These are phyloP conservation scores for Drosophila tsacasi DNA, from an alignment of 1,140 invertebrate species.

Conservation along the genomic window DNA sequence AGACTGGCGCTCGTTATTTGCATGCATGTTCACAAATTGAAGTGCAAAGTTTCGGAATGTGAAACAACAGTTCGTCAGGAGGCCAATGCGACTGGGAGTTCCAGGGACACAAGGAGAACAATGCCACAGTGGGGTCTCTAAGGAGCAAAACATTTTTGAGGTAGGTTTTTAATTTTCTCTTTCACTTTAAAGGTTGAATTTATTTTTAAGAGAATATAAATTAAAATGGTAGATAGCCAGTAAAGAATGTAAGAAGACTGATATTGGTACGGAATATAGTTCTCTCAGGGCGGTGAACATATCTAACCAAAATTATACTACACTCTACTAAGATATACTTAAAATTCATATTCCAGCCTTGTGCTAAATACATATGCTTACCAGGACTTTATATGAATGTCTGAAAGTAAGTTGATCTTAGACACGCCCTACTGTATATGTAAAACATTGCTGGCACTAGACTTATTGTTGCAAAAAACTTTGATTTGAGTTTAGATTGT, in stretches of 20 bases:
- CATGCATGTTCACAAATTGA: constrained; percentile 74
- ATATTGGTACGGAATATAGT: not conserved
- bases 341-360: too few relatives aligned
- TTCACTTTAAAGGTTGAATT: fast-evolving
- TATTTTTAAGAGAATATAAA: not conserved
- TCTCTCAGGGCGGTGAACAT: not conserved
- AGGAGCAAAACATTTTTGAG: too few relatives aligned
- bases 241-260: not conserved
- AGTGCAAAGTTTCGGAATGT: constrained; percentile 74
- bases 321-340: not conserved
- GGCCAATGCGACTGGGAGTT: constrained; percentile 11
- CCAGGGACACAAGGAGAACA: constrained; percentile 7
- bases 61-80: constrained; percentile 41
- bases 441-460: constrained; percentile 38
- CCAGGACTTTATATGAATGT: not conserved
- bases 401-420: not conserved
- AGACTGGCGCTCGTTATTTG: constrained; percentile 55
- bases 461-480: constrained; percentile 60
- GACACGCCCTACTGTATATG: constrained; percentile 21
- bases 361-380: not conserved
- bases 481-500: constrained; percentile 68
- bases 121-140: constrained; percentile 7
- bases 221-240: not conserved
- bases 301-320: not conserved
- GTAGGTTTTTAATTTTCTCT: not conserved